Base-by-base conservation (phyloP, 2,113 vertebrate genomes). In the Triplophysa rosa region DNA sequence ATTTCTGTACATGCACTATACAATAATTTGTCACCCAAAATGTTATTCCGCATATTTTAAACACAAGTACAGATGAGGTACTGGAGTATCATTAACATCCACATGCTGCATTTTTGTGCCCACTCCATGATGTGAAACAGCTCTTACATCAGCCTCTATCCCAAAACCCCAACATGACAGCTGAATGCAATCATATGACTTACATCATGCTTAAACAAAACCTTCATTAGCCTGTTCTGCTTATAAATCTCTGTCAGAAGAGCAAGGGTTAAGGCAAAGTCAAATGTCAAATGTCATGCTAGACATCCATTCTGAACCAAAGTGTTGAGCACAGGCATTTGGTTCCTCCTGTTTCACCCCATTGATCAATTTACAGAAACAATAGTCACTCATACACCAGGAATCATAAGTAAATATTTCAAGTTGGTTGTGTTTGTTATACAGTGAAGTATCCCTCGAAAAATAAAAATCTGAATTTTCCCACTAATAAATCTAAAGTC, bases 231-330 rank as follows among this genome's bases (percentile, higher is more conserved):
- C 42, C 11, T 69, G 29, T 49, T 10, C n/a, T 23, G n/a, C n/a
- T 40, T 64, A 52, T 40, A 76, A 52, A 56, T 49, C 66, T 40
- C 17, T 62, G 26, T 19, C 56, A 54, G 56, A 19, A 21, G 10
- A 62, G 62, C 69, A 52, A 52, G 63, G 63, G 29, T 52, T 13
- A 54, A 26, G 52, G 26, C n/a, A 42, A 54, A 23, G 68, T 72
- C 61, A 80, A 65, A 71, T 62, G 68, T 72, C 61, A 80, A 65
- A 71, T 62, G 59, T 71, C 47, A 37, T 69, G n/a, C 69, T 40
- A 64, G 5, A 70, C 68, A 63, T 65, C 58, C 19, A 52, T 68
- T 71, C 17, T 67, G 49, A 67, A 14, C 29, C 26, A 14, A 24
- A 29, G 8, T 37, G 11, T 66, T 7, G 29, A 54, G 74, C 16